Evolutionary conservation across 2,888 invertebrate species (phyloP).

Genomic region (Gymnocheta viridis): DNA sequence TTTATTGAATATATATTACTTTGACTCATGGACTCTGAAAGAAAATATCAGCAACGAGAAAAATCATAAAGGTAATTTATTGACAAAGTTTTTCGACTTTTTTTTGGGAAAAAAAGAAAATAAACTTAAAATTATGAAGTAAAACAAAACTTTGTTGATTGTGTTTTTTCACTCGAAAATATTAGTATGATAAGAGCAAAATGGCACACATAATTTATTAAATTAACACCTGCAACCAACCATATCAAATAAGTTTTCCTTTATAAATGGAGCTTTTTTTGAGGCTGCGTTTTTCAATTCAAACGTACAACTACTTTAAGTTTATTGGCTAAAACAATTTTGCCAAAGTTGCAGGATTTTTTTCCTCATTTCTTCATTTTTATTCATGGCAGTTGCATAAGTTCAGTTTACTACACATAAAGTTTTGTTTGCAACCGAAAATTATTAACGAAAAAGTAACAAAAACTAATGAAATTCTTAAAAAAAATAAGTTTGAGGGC

Average conservation of each 20-base stretch:
- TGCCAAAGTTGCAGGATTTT: conserved; percentile 45
- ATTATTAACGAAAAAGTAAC: conserved; percentile 44
- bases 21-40: not conserved
- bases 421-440: conserved; percentile 62
- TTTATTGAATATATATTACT: too few species aligned
- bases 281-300: conserved; percentile 41
- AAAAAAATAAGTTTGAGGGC: conserved; percentile 40
- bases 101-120: not conserved
- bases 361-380: not conserved
- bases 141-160: conserved; percentile 53
- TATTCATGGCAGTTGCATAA: conserved; percentile 55
- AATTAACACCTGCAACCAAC: conserved; percentile 70
- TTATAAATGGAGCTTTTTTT: conserved; percentile 41
- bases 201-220: conserved; percentile 69
- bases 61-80: conserved; percentile 55
- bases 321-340: conserved; percentile 50
- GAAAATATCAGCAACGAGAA: not conserved
- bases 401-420: conserved; percentile 67
- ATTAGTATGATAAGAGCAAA: conserved; percentile 65
- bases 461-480: conserved; percentile 16
- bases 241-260: conserved; percentile 64
- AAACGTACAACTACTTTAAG: conserved; percentile 1
- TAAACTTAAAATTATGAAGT: conserved; percentile 55
- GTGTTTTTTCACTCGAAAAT: conserved; percentile 30
- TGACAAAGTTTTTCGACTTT: conserved; percentile 50